These are phyloP conservation scores for Seriola dumerili DNA, from an alignment of 2,113 vertebrate genomes.

Conservation along the genomic window DNA sequence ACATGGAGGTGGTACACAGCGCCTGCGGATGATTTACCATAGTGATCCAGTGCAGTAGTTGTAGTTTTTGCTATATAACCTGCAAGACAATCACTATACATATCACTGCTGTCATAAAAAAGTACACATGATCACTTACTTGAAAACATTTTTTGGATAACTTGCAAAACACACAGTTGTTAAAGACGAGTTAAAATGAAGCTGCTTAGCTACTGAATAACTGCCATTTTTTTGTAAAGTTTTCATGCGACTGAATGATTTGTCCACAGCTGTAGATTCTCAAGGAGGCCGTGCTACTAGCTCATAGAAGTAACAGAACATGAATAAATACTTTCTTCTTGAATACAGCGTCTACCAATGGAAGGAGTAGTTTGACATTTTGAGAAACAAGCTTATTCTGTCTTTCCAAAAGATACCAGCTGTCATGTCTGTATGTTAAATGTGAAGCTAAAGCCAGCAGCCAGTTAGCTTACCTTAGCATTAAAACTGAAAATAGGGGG, in stretches of 20 bases:
- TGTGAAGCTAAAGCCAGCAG: background rate
- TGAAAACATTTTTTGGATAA: conserved; percentile 7
- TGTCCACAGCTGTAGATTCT: background rate
- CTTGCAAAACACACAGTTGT: background rate
- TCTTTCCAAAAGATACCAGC: background rate
- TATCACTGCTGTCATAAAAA: too few relatives aligned
- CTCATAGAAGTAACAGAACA: too few relatives aligned
- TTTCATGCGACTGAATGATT: background rate
- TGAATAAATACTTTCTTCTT: too few relatives aligned
- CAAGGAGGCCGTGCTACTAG: too few relatives aligned
- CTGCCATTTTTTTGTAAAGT: background rate
- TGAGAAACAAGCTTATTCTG: background rate
- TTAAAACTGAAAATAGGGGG: too few relatives aligned
- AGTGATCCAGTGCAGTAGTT: background rate
- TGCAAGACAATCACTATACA: too few relatives aligned
- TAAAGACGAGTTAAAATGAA: too few relatives aligned
- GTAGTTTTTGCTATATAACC: background rate
- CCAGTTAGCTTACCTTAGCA: background rate
- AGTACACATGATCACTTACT: too few relatives aligned
- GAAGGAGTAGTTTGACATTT: background rate
- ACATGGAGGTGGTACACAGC: conserved; percentile 9
- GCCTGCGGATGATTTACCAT: background rate
- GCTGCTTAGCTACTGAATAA: background rate
- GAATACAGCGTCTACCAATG: too few relatives aligned
- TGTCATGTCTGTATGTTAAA: background rate